Evolutionary conservation across 2,113 vertebrate species (phyloP), one percentile per base, ranked within the genome.

Genomic region (Syrmaticus mikado): DNA sequence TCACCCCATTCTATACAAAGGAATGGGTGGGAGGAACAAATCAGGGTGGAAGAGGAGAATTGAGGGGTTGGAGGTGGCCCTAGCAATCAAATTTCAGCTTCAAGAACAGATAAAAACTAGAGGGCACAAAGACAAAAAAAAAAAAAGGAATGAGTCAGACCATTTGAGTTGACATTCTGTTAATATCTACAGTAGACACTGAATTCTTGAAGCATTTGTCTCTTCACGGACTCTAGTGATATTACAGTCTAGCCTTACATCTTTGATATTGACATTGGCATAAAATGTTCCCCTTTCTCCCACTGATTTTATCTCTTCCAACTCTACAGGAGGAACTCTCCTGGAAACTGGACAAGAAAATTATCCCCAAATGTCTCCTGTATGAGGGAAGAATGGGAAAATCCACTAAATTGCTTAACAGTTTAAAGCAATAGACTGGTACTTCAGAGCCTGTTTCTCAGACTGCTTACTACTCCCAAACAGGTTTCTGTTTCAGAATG

Each of bases 1-100:
- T 91, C n/a, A 0, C 61, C 43, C 43, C 0, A 7, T 92, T 96
- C 93, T 97, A 84, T 96, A 89, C 92, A 96, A 94, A 95, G 86
- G 62, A 85, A 58, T 76, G 58, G 90, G 96, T 96, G 64, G 95
- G 95, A 96, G 91, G 92, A 92, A 94, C 92, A 89, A 94, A 91
- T 61, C 10, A 5, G 36, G 13, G 19, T 82, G 77, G 90, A 66
- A 92, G 67, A 92, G 41, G 41, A 91, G 68, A 90, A 80, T 13
- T 18, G 46, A 87, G 62, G 91, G 46, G 89, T 89, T 89, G 48
- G 87, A 94, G 89, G 77, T 87, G 87, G 81, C 22, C 66, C 62
- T 84, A 57, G 71, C 81, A 93, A 86, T 89, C 75, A 85, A 84
- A 61, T 48, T 68, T 58, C 66, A 84, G 75, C 61, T 81, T 78